These are phyloP conservation scores for Rynchops niger DNA, from an alignment of 2,113 vertebrate species.

Conservation along the genomic window DNA sequence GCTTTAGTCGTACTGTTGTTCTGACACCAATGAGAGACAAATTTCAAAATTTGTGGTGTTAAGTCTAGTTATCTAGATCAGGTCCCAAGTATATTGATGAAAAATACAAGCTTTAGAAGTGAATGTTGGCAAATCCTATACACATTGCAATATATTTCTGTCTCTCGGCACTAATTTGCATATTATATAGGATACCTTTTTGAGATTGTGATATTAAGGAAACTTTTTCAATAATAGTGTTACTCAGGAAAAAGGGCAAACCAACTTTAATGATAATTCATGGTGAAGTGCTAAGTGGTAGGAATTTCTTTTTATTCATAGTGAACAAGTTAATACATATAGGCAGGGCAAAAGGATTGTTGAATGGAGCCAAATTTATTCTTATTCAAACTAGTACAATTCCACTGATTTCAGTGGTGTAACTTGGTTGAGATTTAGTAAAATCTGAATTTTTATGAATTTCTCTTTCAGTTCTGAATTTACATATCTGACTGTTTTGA, in stretches of 20 bases:
- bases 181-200: not conserved
- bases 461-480: not conserved
- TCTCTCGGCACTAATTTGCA: not conserved
- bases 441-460: not conserved
- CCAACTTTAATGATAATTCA: not conserved
- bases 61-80: not conserved
- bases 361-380: not conserved
- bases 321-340: not conserved
- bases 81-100: not conserved
- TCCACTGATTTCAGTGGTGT: not conserved
- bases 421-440: not conserved
- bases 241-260: not conserved
- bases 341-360: not conserved
- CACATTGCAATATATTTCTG: not conserved
- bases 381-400: not conserved
- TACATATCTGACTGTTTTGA: not conserved
- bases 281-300: not conserved
- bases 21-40: not conserved
- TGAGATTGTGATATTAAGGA: not conserved
- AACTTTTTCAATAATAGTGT: not conserved
- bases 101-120: not conserved
- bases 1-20: not conserved
- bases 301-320: not conserved
- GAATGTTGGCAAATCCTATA: not conserved
- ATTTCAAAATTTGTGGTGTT: not conserved